Evolutionary conservation across 2,113 vertebrate species (phyloP).

Genomic region (Trochalopteron elliotii): DNA sequence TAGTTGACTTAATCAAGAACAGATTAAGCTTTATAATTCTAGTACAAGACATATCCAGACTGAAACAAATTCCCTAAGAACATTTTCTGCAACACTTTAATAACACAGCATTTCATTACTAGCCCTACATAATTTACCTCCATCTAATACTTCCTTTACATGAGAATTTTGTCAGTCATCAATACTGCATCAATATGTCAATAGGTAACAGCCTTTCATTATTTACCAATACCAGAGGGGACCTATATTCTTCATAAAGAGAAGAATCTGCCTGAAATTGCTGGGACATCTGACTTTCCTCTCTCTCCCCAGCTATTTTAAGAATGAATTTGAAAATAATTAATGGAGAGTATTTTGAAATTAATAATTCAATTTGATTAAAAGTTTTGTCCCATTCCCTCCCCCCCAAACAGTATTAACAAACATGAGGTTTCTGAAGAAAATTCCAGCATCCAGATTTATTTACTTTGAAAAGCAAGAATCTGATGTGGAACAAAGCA

Average conservation of each 20-base stretch:
- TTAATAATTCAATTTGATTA: background rate
- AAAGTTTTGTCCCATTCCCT: background rate
- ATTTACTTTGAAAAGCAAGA: slow-evolving; percentile 13
- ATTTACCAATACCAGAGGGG: background rate
- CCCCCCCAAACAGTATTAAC: background rate
- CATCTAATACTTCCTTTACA: background rate
- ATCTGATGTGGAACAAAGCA: slow-evolving; percentile 4
- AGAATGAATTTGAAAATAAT: background rate
- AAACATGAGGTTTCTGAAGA: background rate
- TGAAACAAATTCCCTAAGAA: background rate
- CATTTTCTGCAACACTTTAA: background rate
- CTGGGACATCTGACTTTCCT: background rate
- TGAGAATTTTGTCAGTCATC: background rate
- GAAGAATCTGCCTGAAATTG: background rate
- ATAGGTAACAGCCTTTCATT: background rate
- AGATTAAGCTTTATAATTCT: slow-evolving; percentile 52
- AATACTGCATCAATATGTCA: background rate
- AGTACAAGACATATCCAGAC: slow-evolving; percentile 38
- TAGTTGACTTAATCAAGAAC: slow-evolving; percentile 58
- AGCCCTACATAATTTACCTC: background rate
- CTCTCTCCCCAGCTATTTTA: background rate
- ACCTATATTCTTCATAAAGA: background rate
- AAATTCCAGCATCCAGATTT: background rate
- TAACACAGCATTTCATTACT: background rate
- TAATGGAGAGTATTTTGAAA: background rate